Evolutionary conservation across 2,888 invertebrate genomes (phyloP), one percentile per base, ranked within the genome.

Genomic region (Andrena bucephala): DNA sequence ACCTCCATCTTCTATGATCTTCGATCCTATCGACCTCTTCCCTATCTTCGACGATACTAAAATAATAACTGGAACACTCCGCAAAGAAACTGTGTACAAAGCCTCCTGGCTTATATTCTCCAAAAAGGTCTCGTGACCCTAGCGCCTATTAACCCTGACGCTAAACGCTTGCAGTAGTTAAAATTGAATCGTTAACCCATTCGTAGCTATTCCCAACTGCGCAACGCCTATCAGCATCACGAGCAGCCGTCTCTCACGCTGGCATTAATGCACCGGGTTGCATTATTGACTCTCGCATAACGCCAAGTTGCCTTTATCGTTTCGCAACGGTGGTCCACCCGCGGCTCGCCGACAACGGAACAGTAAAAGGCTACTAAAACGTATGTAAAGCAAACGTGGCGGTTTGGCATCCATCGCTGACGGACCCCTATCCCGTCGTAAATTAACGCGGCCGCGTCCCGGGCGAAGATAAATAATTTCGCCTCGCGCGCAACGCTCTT

Each of bases 381-480:
- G 50, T 13, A 48, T 10, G 52, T 62, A 20, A 67, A 72, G 2
- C 50, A 24, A 42, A 33, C 16, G 52, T 13, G 7, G 36, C 31
- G 24, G 29, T 31, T 59, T 16, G 57, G n/a, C 20, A n/a, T 59
- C 16, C 29, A 6, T 60, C 65, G 69, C 20, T 29, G 20, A 52
- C 16, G 29, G 10, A 5, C 27, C 13, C 6, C 31, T 29, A 24
- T 6, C 16, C 54, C 31, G 36, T n/a, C 67, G 20, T 73, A 31
- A 66, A 78, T 78, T 85, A 66, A 72, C 78, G 48, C 16, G 52
- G 20, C 20, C 48, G 8, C 8, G 13, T 29, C 50, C 42, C 50
- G 5, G 10, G 24, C 24, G 29, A 67, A 74, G 52, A 80, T 77
- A 83, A 85, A 85, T 77, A 85, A 85, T 78, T 82, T 65, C 42